phyloP scores from a whole-genome alignment of 2,113 vertebrate genomes.

The Prunella fulvescens region DNA sequence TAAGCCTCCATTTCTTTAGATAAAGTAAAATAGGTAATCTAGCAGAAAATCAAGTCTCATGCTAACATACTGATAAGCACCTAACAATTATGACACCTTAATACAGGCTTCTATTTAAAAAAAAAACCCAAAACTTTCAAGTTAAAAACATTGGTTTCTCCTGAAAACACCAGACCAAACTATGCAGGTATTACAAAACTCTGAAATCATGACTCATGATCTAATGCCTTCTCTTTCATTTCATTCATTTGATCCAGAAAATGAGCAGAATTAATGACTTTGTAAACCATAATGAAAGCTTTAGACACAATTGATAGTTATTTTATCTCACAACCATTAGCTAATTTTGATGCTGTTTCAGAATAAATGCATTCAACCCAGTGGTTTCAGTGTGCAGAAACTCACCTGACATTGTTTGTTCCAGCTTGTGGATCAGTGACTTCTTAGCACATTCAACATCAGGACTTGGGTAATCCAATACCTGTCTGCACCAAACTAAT shows the following conservation, averaged over 20 bases:
- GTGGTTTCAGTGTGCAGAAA: not conserved
- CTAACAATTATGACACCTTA: not conserved
- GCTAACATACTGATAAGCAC: not conserved
- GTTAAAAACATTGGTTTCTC: not conserved
- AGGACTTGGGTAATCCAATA: constrained; percentile 93
- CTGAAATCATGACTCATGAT: not conserved
- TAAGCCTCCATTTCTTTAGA: not conserved
- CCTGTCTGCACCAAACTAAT: constrained; percentile 94
- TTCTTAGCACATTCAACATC: constrained; percentile 97
- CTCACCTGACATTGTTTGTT: constrained; percentile 95
- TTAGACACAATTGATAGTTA: not conserved
- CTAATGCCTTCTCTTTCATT: not conserved
- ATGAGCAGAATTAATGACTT: not conserved
- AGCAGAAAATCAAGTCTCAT: not conserved
- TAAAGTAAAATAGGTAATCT: not conserved
- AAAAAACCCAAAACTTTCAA: not conserved
- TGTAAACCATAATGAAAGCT: not conserved
- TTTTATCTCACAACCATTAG: not conserved
- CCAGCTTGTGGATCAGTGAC: constrained; percentile 93
- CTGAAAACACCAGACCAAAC: not conserved
- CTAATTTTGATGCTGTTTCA: not conserved
- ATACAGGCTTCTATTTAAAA: not conserved
- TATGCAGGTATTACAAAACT: not conserved
- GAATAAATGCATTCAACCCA: not conserved
- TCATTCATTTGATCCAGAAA: not conserved